Evolutionary conservation across 2,113 vertebrate species (phyloP), one percentile per base, ranked within the genome.

Genomic region (Cochlearius cochlearius): DNA sequence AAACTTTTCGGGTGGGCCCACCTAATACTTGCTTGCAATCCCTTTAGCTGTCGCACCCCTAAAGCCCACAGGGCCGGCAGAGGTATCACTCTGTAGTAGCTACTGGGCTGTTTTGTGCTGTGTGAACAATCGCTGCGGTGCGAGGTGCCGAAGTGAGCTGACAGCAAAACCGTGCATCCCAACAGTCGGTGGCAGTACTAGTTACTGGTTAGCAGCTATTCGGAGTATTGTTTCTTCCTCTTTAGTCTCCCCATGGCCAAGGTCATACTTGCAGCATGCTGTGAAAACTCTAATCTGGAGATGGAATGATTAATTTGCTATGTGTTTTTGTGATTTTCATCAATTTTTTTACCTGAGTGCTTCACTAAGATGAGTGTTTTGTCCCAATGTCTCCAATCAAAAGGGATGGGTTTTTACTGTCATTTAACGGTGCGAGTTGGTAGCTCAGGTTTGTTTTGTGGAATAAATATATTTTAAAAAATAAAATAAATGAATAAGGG

Each of bases 121-220:
- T 2, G 2, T n/a, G 71, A 34, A 3, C 26, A 34, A 2, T 16
- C 18, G 5, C 29, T 26, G n/a, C 7, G 5, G 21, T 17, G 68
- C 50, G 8, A 12, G 26, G 45, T 25, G 29, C 52, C 9, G 2
- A 29, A 22, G 49, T 3, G 36, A 55, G 50, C 36, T 32, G 36
- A 19, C 36, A 29, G 62, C 32, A 29, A 9, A 38, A 16, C 56
- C 26, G 5, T 12, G 71, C 41, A 2, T 15, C n/a, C 53, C n/a
- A 32, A 2, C 41, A 6, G 5, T 19, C 20, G 32, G 23, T 12
- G 43, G 43, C 23, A n/a, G n/a, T 27, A 5, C 58, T 45, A 7
- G 14, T 88, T 41, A 58, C 71, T 64, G 36, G 11, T 41, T 55
- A 80, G 75, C 58, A 78, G 58, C 66, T 64, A 20, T 50, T 21